Evolutionary conservation across 1,140 invertebrate species (phyloP), one percentile per base, ranked within the genome.

Genomic region (Nomia melanderi): DNA sequence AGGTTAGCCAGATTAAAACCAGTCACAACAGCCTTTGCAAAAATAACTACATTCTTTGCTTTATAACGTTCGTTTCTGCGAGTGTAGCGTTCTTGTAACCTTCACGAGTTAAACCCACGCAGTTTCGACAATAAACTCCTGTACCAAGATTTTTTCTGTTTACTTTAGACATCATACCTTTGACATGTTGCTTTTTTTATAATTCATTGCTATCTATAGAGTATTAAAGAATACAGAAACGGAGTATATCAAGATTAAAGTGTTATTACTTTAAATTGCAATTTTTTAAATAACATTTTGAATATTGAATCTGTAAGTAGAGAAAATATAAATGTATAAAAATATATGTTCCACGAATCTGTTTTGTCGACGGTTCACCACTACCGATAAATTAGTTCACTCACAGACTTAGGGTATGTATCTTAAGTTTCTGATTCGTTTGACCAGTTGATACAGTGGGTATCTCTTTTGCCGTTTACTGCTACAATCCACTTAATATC

Each of bases 81-180:
- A 79, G 83, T 84, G 79, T 78, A 84, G 36, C 36, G 82, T 62
- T 79, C 83, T 84, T 29, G 31, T 81, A 81, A 85, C 83, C 83
- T 85, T 85, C 83, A 39, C 27, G 47, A 47, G 54, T 72, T 60
- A 44, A 64, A 31, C 79, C 66, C 67, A 84, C 83, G 75, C 75
- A 54, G 27, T 27, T 83, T 74, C 60, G 17, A 9, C 12, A 2
- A 31, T 50, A 78, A 78, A 47, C 54, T 78, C 25, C 4, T 41
- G 31, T 44, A 53, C 79, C 17, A 31, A 11, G 31, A 62, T 54
- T 41, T 23, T 56, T 56, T 39, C 12, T 23, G 9, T 44, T 50
- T 31, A n/a, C 20, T 25, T 8, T n/a, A 25, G 14, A 41, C 8
- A 1, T 50, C 39, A 4, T 23, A 62, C 59, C 20, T 1, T 56